These are phyloP conservation scores for Pollachius pollachius DNA, from an alignment of 2,113 vertebrate genomes.

Conservation along the genomic window DNA sequence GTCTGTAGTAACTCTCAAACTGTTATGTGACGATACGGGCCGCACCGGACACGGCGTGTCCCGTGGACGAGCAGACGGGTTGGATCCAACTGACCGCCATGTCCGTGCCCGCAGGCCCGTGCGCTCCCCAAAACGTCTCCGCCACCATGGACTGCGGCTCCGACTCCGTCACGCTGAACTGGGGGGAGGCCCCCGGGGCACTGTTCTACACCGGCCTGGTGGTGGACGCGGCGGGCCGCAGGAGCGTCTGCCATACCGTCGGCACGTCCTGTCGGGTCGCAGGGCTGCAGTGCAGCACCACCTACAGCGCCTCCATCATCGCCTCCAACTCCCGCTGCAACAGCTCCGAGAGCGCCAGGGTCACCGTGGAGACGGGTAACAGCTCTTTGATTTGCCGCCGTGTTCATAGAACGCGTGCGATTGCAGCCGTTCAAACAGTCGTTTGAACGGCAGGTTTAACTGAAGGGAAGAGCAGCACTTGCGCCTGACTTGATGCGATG, in stretches of 20 bases:
- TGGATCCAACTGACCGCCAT: no score
- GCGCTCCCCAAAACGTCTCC: slow-evolving; percentile 57
- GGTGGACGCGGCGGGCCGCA: slow-evolving; percentile 39
- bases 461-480: no score
- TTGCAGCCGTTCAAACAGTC: no score
- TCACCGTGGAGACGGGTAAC: slow-evolving; percentile 72
- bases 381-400: background rate
- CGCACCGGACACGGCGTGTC: no score
- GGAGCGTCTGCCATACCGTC: slow-evolving; percentile 49
- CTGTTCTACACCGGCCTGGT: slow-evolving; percentile 62
- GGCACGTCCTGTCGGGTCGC: slow-evolving; percentile 49
- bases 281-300: slow-evolving; percentile 67
- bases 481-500: no score
- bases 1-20: background rate
- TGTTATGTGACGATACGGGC: no score
- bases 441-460: no score
- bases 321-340: slow-evolving; percentile 72
- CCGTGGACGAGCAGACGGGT: no score
- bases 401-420: no score
- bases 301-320: slow-evolving; percentile 56
- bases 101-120: slow-evolving; percentile 63
- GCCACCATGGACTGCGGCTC: slow-evolving; percentile 59
- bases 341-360: slow-evolving; percentile 61
- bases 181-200: slow-evolving; percentile 52
- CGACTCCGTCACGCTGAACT: slow-evolving; percentile 55